Conservation (phyloP, 2,888 invertebrate genomes). For the Poecilus cupreus region DNA sequence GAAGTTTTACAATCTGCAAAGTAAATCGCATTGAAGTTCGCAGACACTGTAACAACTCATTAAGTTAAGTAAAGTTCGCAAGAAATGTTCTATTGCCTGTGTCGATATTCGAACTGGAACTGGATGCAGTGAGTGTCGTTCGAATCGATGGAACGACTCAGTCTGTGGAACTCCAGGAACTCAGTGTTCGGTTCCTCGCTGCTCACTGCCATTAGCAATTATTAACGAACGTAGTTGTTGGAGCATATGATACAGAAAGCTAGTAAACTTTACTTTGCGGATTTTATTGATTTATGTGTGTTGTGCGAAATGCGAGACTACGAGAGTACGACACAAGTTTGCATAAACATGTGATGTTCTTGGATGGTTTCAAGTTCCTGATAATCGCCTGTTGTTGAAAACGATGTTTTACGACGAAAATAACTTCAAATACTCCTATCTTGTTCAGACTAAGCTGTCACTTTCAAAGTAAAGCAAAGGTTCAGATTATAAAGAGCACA, state of each 20-base stretch:
- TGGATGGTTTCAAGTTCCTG: neutral
- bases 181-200: neutral
- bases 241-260: conserved; percentile 28
- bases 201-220: conserved; percentile 58
- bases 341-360: neutral
- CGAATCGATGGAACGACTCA: neutral
- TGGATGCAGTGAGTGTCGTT: neutral
- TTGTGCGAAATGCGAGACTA: neutral
- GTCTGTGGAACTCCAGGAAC: neutral
- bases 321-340: neutral
- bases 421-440: too few species aligned
- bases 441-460: too few species aligned
- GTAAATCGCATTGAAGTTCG: too few species aligned
- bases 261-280: conserved; percentile 28
- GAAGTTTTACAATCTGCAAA: too few species aligned
- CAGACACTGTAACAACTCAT: conserved; percentile 54
- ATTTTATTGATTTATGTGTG: conserved; percentile 42
- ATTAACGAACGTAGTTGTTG: conserved; percentile 60
- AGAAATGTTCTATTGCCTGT: neutral
- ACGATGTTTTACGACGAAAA: neutral
- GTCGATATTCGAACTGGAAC: neutral
- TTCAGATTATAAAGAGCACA: too few species aligned
- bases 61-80: conserved; percentile 58
- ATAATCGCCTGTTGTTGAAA: neutral
- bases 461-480: too few species aligned